These are phyloP conservation scores for Eupsittula cactorum DNA, from an alignment of 2,113 vertebrate genomes.

Conservation along the genomic window DNA sequence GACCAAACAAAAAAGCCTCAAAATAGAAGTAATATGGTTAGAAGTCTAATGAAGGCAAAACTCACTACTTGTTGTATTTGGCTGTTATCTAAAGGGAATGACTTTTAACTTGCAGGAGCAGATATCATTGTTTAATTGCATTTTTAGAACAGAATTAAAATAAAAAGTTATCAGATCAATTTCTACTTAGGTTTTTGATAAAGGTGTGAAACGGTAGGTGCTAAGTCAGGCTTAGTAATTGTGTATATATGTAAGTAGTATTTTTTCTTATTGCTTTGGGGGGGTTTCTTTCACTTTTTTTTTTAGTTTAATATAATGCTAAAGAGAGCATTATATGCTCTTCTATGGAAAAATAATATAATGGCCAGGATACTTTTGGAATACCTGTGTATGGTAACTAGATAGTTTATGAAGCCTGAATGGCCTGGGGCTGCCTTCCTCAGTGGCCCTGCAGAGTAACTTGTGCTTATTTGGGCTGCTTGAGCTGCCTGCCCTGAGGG, in stretches of 20 bases:
- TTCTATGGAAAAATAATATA: not conserved
- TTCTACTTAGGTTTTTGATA: not conserved
- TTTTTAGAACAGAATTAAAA: conserved; percentile 38
- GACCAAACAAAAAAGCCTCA: conserved; percentile 72
- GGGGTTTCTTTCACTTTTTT: not conserved
- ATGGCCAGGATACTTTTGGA: not conserved
- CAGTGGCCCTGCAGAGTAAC: not conserved
- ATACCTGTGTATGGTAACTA: not conserved
- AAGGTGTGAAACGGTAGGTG: not conserved
- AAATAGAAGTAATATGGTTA: conserved; percentile 63
- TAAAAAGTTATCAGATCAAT: conserved; percentile 35
- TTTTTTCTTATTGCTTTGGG: not conserved
- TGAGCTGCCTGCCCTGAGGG: not conserved
- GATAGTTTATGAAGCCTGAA: not conserved
- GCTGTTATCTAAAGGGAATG: conserved; percentile 48
- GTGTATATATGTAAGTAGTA: not conserved
- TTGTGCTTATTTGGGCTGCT: not conserved
- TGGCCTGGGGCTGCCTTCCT: not conserved
- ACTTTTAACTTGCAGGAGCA: conserved; percentile 33
- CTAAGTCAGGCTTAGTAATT: not conserved
- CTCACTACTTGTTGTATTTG: conserved; percentile 52
- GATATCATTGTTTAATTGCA: conserved; percentile 68
- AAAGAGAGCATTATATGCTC: not conserved
- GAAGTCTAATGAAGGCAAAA: conserved; percentile 67
- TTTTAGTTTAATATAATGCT: not conserved